Evolutionary conservation across 2,888 invertebrate genomes (phyloP).

Genomic region (Lypha dubia): DNA sequence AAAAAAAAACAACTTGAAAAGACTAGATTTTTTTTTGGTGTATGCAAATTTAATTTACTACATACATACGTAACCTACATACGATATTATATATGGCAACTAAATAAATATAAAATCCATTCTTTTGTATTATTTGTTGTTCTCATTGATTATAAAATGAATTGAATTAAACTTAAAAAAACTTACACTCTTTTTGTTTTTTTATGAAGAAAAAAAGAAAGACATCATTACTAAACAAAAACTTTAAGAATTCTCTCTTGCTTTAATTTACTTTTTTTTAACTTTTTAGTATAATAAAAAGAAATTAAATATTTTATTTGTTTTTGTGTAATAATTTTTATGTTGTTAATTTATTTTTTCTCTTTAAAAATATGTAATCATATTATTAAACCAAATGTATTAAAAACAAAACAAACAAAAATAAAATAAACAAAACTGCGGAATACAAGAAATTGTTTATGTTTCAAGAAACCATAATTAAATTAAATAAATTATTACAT

Average conservation of each 20-base stretch:
- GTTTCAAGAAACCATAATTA: slow-evolving; percentile 31
- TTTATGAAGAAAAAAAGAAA: slow-evolving; percentile 29
- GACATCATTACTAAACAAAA: slow-evolving; percentile 33
- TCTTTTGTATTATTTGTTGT: slow-evolving; percentile 69
- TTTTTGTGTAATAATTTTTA: slow-evolving; percentile 44
- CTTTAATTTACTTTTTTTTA: slow-evolving; percentile 36
- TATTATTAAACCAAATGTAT: slow-evolving; percentile 57
- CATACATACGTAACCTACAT: slow-evolving; percentile 62
- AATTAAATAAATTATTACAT: slow-evolving; percentile 25
- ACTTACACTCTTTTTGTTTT: slow-evolving; percentile 20
- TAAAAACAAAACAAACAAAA: slow-evolving; percentile 47
- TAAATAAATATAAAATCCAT: slow-evolving; percentile 46
- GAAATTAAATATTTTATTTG: slow-evolving; percentile 25
- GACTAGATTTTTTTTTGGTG: slow-evolving; percentile 53
- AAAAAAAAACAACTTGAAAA: slow-evolving; percentile 59
- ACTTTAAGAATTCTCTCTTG: neutral
- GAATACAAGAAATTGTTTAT: slow-evolving; percentile 48
- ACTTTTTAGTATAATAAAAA: slow-evolving; percentile 29
- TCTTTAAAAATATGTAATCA: slow-evolving; percentile 8
- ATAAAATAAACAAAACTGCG: slow-evolving; percentile 52
- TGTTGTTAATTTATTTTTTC: slow-evolving; percentile 50
- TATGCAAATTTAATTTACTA: slow-evolving; percentile 18
- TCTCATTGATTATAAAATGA: slow-evolving; percentile 71
- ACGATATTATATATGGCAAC: slow-evolving; percentile 66
- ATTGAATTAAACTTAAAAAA: slow-evolving; percentile 65